Evolutionary conservation across 2,113 vertebrate species (phyloP).

Genomic region (Calyptommatus sinebrachiatus): DNA sequence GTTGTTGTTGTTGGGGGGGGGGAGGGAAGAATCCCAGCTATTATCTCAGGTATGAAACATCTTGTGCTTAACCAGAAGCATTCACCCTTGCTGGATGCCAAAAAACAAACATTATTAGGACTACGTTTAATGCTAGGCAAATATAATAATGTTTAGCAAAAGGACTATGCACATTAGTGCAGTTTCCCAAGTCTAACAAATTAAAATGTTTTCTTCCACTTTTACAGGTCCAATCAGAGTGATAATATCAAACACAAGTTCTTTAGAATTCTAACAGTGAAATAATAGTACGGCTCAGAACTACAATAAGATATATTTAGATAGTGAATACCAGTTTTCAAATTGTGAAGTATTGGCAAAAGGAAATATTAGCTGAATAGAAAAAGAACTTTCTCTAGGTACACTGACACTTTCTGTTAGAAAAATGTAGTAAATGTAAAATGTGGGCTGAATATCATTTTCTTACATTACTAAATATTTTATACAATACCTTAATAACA

Average conservation of each 20-base stretch:
- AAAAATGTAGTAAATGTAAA: neutral
- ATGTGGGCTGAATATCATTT: neutral
- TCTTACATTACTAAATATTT: neutral
- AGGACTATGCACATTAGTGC: too few relatives aligned
- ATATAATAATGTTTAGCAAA: too few relatives aligned
- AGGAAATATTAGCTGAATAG: neutral
- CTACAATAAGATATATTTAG: neutral
- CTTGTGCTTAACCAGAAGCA: too few relatives aligned
- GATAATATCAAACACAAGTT: neutral
- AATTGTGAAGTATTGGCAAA: neutral
- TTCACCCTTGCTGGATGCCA: too few relatives aligned
- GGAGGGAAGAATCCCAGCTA: too few relatives aligned
- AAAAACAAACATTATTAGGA: too few relatives aligned
- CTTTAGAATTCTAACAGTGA: neutral
- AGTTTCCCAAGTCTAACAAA: too few relatives aligned
- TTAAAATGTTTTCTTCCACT: neutral
- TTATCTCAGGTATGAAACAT: too few relatives aligned
- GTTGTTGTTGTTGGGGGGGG: too few relatives aligned
- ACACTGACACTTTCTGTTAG: neutral
- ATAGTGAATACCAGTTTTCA: neutral
- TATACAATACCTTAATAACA: constrained; percentile 82
- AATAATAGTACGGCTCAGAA: neutral
- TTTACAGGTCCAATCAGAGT: neutral
- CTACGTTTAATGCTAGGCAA: too few relatives aligned
- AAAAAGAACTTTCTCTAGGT: neutral